Conservation (phyloP, 1,140 invertebrate genomes). For the Galleria mellonella region DNA sequence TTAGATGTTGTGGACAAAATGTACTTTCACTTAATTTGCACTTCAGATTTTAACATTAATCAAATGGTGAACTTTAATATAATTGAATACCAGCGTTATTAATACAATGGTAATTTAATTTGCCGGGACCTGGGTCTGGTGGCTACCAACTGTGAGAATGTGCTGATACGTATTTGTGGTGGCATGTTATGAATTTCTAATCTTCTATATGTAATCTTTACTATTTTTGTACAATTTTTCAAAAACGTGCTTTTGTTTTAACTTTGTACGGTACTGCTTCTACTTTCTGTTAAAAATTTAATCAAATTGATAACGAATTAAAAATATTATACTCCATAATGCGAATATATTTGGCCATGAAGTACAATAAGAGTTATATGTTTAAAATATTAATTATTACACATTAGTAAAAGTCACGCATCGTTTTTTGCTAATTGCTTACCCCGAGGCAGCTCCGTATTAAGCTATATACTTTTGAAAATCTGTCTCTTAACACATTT, state of each 20-base stretch:
- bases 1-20: conserved; percentile 25
- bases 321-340: too few relatives aligned
- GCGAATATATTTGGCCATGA: too few relatives aligned
- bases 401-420: too few relatives aligned
- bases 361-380: too few relatives aligned
- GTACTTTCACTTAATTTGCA: conserved; percentile 27
- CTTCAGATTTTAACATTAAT: conserved; percentile 11
- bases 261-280: conserved; percentile 4
- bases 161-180: conserved; percentile 33
- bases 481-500: conserved; percentile 5
- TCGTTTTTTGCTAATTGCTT: too few relatives aligned
- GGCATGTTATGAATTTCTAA: conserved; percentile 22
- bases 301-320: too few relatives aligned
- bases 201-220: conserved; percentile 18
- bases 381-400: too few relatives aligned
- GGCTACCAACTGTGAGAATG: conserved; percentile 34
- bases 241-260: conserved; percentile 6
- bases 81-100: not conserved
- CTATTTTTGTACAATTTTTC: conserved; percentile 9
- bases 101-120: conserved; percentile 14
- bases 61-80: conserved; percentile 4
- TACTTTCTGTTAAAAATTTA: not conserved
- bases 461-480: not conserved
- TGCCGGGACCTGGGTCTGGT: conserved; percentile 26
- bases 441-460: conserved; percentile 1